A percentile compares a stretch with the other conserved stretches of the same genome.
Conservation (phyloP, 2,888 invertebrate genomes). For the Pammene aurita region DNA sequence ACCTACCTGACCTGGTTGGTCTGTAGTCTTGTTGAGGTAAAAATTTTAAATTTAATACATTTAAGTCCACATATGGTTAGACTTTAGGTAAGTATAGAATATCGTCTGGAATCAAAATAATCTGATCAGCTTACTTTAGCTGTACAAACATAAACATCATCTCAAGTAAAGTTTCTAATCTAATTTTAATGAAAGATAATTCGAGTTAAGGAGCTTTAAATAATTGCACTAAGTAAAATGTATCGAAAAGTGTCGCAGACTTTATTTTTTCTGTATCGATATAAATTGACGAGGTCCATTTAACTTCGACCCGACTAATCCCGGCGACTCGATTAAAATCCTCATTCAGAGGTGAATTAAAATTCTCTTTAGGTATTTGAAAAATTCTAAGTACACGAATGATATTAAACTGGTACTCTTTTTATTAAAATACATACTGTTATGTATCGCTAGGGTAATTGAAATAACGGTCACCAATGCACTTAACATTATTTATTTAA, state of each 20-base stretch:
- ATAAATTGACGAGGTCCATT: constrained; percentile 8
- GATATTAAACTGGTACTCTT: too few relatives aligned
- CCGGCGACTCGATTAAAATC: constrained; percentile 7
- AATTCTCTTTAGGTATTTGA: not conserved
- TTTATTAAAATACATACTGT: too few relatives aligned
- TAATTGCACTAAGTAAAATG: not conserved
- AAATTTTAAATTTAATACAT: too few relatives aligned
- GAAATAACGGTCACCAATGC: too few relatives aligned
- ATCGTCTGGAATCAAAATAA: not conserved
- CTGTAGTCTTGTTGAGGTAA: too few relatives aligned
- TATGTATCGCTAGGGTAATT: too few relatives aligned
- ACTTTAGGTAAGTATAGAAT: not conserved
- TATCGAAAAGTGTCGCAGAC: not conserved
- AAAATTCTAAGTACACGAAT: not conserved
- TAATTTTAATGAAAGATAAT: not conserved
- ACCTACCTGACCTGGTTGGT: too few relatives aligned
- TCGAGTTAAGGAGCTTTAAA: not conserved
- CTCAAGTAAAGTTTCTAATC: not conserved
- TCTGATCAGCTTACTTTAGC: not conserved
- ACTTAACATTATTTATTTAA: too few relatives aligned
- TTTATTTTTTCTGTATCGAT: constrained; percentile 8
- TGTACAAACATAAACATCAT: not conserved
- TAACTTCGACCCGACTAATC: constrained; percentile 12
- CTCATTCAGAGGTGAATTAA: constrained; percentile 3
- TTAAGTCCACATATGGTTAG: too few relatives aligned